Evolutionary conservation across 2,797 vertebrate species (phyloP), one percentile per base, ranked within the genome.

Genomic region (Coccyzus lansbergi): DNA sequence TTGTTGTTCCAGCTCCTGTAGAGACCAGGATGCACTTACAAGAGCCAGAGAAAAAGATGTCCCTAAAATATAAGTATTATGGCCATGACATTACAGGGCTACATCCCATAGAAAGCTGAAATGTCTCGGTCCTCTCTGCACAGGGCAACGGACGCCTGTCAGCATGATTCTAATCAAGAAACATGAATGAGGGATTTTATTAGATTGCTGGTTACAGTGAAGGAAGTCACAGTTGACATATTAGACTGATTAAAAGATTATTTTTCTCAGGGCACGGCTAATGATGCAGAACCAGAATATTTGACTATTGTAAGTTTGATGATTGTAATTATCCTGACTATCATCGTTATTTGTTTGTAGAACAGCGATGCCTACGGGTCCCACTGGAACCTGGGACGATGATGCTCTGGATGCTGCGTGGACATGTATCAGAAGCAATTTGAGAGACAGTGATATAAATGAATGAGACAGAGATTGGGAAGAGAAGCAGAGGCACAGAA

Each of bases 151-250:
- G 67, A 51, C 38, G 34, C 11, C 81, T 86, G 69, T 70, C 62
- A n/a, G 9, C 55, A 7, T 12, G 18, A 8, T 60, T 72, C 33
- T 52, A 21, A 83, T 36, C 33, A 63, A 77, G 20, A 64, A 59
- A 21, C 28, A 13, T 1, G 15, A 65, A 55, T 76, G 52, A 59
- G 17, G 26, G n/a, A 5, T 36, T 56, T 68, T 84, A 28, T 36
- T 64, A 33, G 22, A 26, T 21, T 51, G 16, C 28, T 25, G 19
- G 24, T 53, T 86, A 72, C 86, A 93, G 59, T 44, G 86, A 86
- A 84, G 65, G 71, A 68, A 84, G 83, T 28, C 83, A 60, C 28
- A 83, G 86, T 4, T 95, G 91, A 65, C 68, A 34, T 33, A 82
- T 46, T 84, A 71, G 48, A 5, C 84, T 72, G 86, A 71, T 75